phyloP scores from a whole-genome alignment of 2,113 vertebrate genomes.

The Ptyas mucosa region DNA sequence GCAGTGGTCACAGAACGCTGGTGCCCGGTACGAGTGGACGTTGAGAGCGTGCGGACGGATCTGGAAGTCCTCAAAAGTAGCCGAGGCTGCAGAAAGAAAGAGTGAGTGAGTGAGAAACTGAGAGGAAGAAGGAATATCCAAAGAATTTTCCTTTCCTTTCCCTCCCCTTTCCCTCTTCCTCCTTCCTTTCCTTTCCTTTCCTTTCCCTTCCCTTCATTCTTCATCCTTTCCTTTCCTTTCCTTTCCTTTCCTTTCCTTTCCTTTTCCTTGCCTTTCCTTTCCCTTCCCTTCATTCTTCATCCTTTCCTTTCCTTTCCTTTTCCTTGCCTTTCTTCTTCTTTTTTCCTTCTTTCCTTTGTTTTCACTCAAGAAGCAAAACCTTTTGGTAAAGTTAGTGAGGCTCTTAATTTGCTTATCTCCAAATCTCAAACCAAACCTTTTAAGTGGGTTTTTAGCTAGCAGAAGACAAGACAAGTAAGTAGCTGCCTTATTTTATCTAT shows the following conservation, averaged over 20 bases:
- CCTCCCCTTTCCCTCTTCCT: too few relatives aligned
- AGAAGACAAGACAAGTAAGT: not conserved
- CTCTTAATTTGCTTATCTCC: not conserved
- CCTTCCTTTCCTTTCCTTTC: too few relatives aligned
- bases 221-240: too few relatives aligned
- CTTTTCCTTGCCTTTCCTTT: too few relatives aligned
- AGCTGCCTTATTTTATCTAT: not conserved
- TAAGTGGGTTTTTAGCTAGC: not conserved
- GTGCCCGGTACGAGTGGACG: conserved; percentile 86
- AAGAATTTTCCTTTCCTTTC: not conserved
- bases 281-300: too few relatives aligned
- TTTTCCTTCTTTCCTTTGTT: not conserved
- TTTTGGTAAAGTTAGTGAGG: not conserved
- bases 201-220: too few relatives aligned
- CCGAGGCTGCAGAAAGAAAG: conserved; percentile 69
- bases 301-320: too few relatives aligned
- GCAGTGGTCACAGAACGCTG: conserved; percentile 89
- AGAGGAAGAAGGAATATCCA: not conserved
- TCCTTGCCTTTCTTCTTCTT: too few relatives aligned
- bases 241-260: too few relatives aligned
- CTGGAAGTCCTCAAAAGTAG: conserved; percentile 88
- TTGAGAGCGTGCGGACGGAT: conserved; percentile 87
- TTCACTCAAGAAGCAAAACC: not conserved
- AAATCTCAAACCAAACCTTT: not conserved
- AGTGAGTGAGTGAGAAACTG: not conserved